Evolutionary conservation across 2,113 vertebrate genomes (phyloP).

Genomic region (Bos indicus): DNA sequence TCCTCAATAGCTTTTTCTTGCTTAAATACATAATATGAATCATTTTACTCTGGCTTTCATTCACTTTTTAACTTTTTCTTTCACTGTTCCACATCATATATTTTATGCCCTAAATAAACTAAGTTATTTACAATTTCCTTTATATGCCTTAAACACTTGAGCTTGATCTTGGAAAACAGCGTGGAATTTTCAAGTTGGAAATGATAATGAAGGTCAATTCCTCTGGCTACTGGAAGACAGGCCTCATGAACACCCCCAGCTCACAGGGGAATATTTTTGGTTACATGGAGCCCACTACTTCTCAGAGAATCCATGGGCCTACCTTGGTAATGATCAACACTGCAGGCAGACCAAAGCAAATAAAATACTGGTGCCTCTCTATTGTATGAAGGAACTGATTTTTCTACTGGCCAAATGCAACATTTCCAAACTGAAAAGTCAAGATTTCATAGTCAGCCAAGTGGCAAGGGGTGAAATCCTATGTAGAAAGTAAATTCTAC

Average conservation of each 20-base stretch:
- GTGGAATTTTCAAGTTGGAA: background rate
- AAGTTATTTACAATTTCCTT: background rate
- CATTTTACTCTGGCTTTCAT: background rate
- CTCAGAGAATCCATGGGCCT: background rate
- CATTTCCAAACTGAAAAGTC: background rate
- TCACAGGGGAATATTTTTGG: background rate
- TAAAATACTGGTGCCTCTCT: conserved; percentile 22
- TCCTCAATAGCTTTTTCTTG: background rate
- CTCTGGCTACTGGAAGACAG: background rate
- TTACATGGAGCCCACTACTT: background rate
- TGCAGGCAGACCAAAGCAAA: background rate
- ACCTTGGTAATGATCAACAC: background rate
- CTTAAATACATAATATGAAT: background rate
- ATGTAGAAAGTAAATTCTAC: background rate
- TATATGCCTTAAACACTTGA: background rate
- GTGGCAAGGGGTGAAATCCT: background rate
- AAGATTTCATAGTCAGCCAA: background rate
- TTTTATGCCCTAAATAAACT: background rate
- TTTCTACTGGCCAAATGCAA: background rate
- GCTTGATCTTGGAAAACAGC: background rate
- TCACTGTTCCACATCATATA: background rate
- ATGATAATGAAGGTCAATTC: background rate
- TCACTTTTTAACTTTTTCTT: background rate
- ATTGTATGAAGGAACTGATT: conserved; percentile 4
- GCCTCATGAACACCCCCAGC: background rate